phyloP scores from a whole-genome alignment of 2,113 vertebrate species.

The Mormyrus lacerda region DNA sequence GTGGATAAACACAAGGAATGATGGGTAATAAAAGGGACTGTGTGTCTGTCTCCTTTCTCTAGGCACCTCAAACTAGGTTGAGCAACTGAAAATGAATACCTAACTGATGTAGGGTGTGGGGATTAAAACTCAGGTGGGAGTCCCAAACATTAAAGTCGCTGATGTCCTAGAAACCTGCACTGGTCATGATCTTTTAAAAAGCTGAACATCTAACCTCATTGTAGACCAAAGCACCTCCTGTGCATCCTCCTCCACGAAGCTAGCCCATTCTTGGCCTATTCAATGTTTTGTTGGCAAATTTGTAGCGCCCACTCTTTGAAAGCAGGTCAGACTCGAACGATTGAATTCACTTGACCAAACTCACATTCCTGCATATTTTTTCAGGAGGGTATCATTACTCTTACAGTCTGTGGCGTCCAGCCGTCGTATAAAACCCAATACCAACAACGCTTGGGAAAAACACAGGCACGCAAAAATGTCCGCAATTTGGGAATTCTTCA shows the following conservation, averaged over 20 bases:
- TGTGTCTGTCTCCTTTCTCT: neutral
- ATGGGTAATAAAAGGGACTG: neutral
- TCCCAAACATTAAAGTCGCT: neutral
- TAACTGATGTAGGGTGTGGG: neutral
- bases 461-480: too few relatives aligned
- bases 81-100: slow-evolving; percentile 15
- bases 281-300: neutral
- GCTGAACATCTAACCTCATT: neutral
- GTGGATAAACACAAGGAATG: slow-evolving; percentile 6
- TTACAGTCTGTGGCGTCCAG: neutral
- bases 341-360: neutral
- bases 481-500: too few relatives aligned
- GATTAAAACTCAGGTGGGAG: neutral
- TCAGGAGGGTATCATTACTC: neutral
- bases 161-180: neutral
- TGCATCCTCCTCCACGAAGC: neutral
- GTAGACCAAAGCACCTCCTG: neutral
- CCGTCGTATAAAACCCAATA: neutral
- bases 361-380: neutral
- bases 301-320: neutral
- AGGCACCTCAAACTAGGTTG: slow-evolving; percentile 6
- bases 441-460: neutral
- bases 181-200: neutral
- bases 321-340: neutral
- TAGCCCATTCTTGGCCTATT: neutral